Evolutionary conservation across 2,888 invertebrate species (phyloP).

Genomic region (Dynastes tityus): DNA sequence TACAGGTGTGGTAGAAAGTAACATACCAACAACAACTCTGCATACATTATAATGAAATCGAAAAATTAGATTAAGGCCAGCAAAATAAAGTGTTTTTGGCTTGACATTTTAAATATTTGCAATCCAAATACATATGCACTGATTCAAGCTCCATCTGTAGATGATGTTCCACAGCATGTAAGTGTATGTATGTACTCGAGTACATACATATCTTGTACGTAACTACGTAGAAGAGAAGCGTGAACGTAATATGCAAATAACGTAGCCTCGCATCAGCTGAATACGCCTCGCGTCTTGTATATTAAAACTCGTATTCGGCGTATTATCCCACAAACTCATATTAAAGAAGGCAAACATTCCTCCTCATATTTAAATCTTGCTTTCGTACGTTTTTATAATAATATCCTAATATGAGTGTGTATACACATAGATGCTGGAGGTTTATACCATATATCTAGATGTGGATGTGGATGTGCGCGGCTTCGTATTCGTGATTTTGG

Average conservation of each 20-base stretch:
- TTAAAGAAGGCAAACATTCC: slow-evolving; percentile 42
- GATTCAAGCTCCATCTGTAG: too few species aligned
- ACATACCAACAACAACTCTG: too few species aligned
- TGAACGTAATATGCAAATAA: slow-evolving; percentile 13
- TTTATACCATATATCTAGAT: slow-evolving; percentile 8
- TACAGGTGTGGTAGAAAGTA: too few species aligned
- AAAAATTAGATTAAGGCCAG: too few species aligned
- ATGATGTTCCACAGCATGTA: too few species aligned
- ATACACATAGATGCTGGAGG: slow-evolving; percentile 1
- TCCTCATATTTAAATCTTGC: slow-evolving; percentile 39
- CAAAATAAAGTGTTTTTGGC: too few species aligned
- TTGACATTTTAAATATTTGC: too few species aligned
- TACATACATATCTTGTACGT: too few species aligned
- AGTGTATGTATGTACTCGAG: too few species aligned
- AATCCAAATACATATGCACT: too few species aligned
- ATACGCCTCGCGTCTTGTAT: slow-evolving; percentile 20
- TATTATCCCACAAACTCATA: slow-evolving; percentile 37
- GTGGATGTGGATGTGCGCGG: slow-evolving; percentile 1
- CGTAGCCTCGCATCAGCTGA: background rate
- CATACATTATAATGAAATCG: too few species aligned
- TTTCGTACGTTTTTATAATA: slow-evolving; percentile 30
- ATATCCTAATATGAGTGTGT: slow-evolving; percentile 23
- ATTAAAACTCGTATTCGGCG: slow-evolving; percentile 21
- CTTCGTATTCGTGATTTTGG: slow-evolving; percentile 16
- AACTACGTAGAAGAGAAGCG: background rate